Base-by-base conservation (phyloP, 2,888 invertebrate genomes). In the Tenthredo notha region DNA sequence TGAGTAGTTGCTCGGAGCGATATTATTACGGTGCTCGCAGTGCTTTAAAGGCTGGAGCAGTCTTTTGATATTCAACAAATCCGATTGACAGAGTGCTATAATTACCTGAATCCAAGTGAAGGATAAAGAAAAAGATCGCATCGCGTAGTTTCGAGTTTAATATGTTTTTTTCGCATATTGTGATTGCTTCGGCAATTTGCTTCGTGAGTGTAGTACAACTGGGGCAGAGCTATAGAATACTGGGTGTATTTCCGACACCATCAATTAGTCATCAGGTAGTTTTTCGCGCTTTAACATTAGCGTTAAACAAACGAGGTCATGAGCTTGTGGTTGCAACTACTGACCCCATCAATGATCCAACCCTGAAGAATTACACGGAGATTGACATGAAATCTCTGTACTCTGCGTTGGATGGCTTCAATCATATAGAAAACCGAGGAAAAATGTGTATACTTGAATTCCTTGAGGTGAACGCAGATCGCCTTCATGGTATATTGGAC, bases 271-370 rank as follows among this genome's bases (percentile, higher is more conserved):
- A 90, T 84, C 88, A 90, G 67, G 85, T 87, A 21, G 88, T 88
- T 2, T 88, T 87, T 54, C 88, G 88, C 21, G 86, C 88, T 2
- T 85, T 90, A n/a, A 86, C 86, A 33, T 84, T 84, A 37, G 89
- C 88, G 67, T 77, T 90, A n/a, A 87, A 88, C 15, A 37, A 84
- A n/a, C 85, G 87, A 37, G 90, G 90, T 7, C 90, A 90, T 61
- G 85, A 89, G 54, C 82, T 90, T 2, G 88, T 88, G 3, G 87
- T 89, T 3, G 86, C 90, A 67, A 90, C 89, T n/a, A 86, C 90
- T n/a, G 54, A 85, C 47, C 87, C 89, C 21, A 33, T 75, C 12
- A 85, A 75, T n/a, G 67, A 87, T 65, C 25, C 33, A 15, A 85
- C 65, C 15, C 61, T 85, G 33, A 29, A 54, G n/a, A 88, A 88